phyloP scores from a whole-genome alignment of 1,140 invertebrate genomes.

The Planococcus citri region DNA sequence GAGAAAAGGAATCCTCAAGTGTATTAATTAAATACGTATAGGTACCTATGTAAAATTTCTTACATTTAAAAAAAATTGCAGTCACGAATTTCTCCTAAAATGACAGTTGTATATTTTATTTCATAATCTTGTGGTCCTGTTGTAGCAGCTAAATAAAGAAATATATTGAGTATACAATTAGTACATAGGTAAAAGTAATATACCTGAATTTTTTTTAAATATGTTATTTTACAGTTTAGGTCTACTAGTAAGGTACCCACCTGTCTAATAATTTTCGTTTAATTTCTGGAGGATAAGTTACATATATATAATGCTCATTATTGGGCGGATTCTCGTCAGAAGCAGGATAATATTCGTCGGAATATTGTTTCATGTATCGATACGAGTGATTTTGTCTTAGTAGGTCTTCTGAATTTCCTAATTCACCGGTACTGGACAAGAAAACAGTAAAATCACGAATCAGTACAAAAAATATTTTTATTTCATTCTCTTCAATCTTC shows the following conservation, averaged over 20 bases:
- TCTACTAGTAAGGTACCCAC: conserved; percentile 42
- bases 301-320: conserved; percentile 61
- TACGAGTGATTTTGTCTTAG: not conserved
- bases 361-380: conserved; percentile 38
- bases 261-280: conserved; percentile 65
- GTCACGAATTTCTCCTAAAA: too few relatives aligned
- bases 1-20: too few relatives aligned
- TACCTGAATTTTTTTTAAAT: not conserved
- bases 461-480: too few relatives aligned
- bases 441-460: too few relatives aligned
- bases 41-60: too few relatives aligned
- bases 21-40: too few relatives aligned
- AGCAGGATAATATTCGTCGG: conserved; percentile 36
- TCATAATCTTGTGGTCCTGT: conserved; percentile 9
- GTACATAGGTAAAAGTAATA: not conserved
- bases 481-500: too few relatives aligned
- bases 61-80: too few relatives aligned
- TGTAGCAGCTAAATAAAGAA: conserved; percentile 3
- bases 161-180: not conserved
- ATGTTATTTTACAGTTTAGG: not conserved
- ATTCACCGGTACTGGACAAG: conserved; percentile 44
- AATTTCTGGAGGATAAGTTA: conserved; percentile 69
- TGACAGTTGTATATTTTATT: too few relatives aligned
- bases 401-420: conserved; percentile 31
- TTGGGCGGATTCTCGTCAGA: conserved; percentile 27